Evolutionary conservation across 2,797 vertebrate species (phyloP), one percentile per base, ranked within the genome.

Genomic region (Pyrocephalus nanus): DNA sequence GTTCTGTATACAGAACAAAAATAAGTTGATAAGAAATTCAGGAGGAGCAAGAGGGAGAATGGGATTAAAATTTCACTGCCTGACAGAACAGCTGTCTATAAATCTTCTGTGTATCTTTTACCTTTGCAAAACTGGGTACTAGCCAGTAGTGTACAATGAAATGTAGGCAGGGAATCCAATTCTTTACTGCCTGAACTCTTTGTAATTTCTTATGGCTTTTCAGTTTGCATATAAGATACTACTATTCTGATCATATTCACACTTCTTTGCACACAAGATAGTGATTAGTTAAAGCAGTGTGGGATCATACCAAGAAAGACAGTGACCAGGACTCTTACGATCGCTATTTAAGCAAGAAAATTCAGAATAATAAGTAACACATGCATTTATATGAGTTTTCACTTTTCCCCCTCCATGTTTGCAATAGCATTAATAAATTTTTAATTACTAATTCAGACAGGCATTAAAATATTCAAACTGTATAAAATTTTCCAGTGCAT

Each of bases 401-500:
- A n/a, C 12, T 61, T 53, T 23, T 57, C 23, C 57, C 23, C 1
- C 7, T 3, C 7, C 9, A 40, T 60, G 32, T 79, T 92, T 90
- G 34, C 38, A 85, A 58, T 50, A 57, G 2, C 27, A 91, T 87
- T 82, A 82, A 77, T 70, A 22, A 89, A 43, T 82, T 87, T 90
- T 88, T 60, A 87, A 87, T 87, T 89, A 91, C 7, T 2, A 91
- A 91, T 85, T 76, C 42, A n/a, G 61, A 36, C 7, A 80, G 32
- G 11, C 50, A 18, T 51, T 79, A 78, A 86, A 93, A 85, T 95
- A 93, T 50, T 92, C 86, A 54, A 64, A 73, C 48, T 60, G 9
- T 53, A 84, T 64, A 64, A 71, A 70, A 64, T 93, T 85, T 94
- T 94, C 81, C 72, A 93, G 38, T 73, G 27, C 7, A 72, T 83